Base-by-base conservation (phyloP, 1,140 invertebrate species). In the Euborellia annulipes region DNA sequence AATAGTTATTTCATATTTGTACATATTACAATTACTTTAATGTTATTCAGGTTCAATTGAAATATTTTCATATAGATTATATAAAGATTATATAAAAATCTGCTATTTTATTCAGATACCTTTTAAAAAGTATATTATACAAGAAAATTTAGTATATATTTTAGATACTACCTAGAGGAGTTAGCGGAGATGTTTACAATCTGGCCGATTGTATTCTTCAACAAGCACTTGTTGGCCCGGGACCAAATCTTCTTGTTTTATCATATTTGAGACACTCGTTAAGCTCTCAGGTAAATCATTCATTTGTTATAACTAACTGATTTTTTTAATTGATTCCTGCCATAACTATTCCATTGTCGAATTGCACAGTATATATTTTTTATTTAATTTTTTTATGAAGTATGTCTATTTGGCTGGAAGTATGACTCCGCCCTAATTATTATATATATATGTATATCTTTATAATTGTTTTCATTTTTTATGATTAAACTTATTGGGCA, bases 201-300 rank as follows among this genome's bases (percentile, higher is more conserved):
- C 65, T 93, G 49, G 84, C 87, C 34, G 89, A 94, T 61, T 89
- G 87, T 62, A 85, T 96, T 50, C 67, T 95, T 19, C 84, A 92
- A 58, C 89, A 94, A 65, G 88, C 89, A 0, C 70, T 93, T 49
- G 85, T 92, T 43, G 90, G 89, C 45, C 85, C 84, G 36, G 86
- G 83, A 20, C 90, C 90, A 2, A 94, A 94, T 67, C 75, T 83
- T 56, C 63, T 93, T 50, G 82, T 93, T 22, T 67, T 96, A 49
- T 89, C 85, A 14, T 95, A 94, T 64, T 69, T 96, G 22, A 87
- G 85, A 61, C 89, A 96, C 67, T 91, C 85, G 3, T 63, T 94
- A 23, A 84, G 85, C 54, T 85, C 87, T 20, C 85, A 79, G 61
- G 73, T 77, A 55, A 42, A 45, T 23, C 16, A 40, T 18, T 42